These are phyloP conservation scores for Hypsibius dujardini DNA, from an alignment of 1,140 invertebrate genomes.

Conservation along the genomic window DNA sequence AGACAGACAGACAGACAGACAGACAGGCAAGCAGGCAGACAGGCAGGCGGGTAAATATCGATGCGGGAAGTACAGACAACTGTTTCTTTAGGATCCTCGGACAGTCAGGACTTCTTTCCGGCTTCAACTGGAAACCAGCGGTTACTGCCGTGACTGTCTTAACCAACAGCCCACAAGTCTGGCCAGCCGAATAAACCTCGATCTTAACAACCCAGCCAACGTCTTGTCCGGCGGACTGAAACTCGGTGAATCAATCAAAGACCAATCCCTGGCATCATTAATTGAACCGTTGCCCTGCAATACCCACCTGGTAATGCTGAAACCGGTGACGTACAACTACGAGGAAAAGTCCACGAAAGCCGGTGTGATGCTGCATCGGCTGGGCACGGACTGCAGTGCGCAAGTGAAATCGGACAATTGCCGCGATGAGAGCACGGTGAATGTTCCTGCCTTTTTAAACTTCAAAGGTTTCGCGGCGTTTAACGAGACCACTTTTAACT, in stretches of 20 bases:
- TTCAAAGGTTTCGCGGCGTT: too few relatives aligned
- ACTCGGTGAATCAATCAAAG: neutral
- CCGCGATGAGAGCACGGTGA: too few relatives aligned
- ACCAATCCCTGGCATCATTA: neutral
- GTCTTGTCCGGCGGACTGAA: neutral
- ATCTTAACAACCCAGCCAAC: neutral
- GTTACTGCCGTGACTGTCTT: neutral
- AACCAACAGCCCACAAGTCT: neutral
- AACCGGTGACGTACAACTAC: slow-evolving; percentile 11
- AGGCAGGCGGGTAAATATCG: too few relatives aligned
- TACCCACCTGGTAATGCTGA: neutral
- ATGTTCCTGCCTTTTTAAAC: too few relatives aligned
- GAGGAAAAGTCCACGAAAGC: neutral
- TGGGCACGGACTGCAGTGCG: slow-evolving; percentile 5
- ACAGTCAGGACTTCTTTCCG: neutral
- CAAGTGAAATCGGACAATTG: too few relatives aligned
- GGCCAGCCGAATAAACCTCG: slow-evolving; percentile 11
- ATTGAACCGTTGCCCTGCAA: neutral
- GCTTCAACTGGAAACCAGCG: neutral
- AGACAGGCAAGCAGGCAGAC: too few relatives aligned
- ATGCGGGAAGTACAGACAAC: too few relatives aligned
- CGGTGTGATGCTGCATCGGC: neutral
- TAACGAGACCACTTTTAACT: too few relatives aligned
- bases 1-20: too few relatives aligned
- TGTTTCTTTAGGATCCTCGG: neutral